Percentiles rank a stretch among this genome's conserved stretches.
Evolutionary conservation across 1,140 invertebrate species (phyloP).

Genomic region (Palaemon carinicauda): DNA sequence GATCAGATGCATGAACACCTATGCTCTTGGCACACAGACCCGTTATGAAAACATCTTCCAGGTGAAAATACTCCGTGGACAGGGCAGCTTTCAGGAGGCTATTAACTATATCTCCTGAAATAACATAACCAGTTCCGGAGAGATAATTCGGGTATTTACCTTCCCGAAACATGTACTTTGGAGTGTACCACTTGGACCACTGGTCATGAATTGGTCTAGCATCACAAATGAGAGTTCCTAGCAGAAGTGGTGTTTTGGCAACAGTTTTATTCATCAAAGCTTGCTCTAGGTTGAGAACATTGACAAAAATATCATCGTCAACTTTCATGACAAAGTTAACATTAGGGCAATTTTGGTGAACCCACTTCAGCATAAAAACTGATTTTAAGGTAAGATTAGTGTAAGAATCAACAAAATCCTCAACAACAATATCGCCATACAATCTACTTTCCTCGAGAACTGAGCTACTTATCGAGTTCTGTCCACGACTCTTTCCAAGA

Average conservation of each 20-base stretch:
- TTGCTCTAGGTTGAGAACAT: constrained; percentile 72
- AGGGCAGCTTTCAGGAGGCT: constrained; percentile 73
- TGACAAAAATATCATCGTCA: constrained; percentile 92
- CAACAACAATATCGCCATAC: constrained; percentile 66
- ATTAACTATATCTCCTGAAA: constrained; percentile 75
- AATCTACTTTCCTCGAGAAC: constrained; percentile 60
- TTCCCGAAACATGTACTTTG: constrained; percentile 79
- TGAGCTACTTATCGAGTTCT: neutral
- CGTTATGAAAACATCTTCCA: constrained; percentile 87
- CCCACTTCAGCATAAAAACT: constrained; percentile 81
- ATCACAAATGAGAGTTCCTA: constrained; percentile 79
- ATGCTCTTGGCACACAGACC: constrained; percentile 67
- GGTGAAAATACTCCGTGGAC: constrained; percentile 67
- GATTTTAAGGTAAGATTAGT: constrained; percentile 88
- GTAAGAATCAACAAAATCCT: constrained; percentile 83
- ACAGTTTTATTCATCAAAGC: constrained; percentile 62
- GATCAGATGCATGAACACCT: constrained; percentile 60
- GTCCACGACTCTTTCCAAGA: constrained; percentile 68
- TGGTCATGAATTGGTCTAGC: constrained; percentile 76
- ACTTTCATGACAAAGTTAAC: constrained; percentile 82
- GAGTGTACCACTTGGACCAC: constrained; percentile 81
- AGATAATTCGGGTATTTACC: constrained; percentile 82
- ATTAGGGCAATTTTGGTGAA: constrained; percentile 77
- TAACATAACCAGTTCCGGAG: constrained; percentile 84
- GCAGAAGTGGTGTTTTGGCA: constrained; percentile 65